Base-by-base conservation (phyloP, 2,888 invertebrate genomes). In the Chesias legatella region DNA sequence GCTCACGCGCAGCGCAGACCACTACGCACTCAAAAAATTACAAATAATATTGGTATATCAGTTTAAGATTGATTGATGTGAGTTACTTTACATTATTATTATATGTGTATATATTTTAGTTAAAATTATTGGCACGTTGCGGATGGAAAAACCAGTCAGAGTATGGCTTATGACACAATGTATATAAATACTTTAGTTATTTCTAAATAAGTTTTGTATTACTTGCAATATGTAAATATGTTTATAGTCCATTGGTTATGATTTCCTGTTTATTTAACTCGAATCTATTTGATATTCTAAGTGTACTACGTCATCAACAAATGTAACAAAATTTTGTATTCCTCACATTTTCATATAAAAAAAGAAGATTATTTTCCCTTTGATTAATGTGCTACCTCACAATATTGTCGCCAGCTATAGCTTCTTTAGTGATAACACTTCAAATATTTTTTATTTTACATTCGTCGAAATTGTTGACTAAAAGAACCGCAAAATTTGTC, bases 201-300 rank as follows among this genome's bases (percentile, higher is more conserved):
- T 29, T 22, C 21, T 23, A n/a, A 39, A 33, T 35, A 31, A 25
- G 10, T 39, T 32, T 28, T 40, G 41, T 43, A 32, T 23, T 26
- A 33, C 26, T 31, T 43, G 48, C 37, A 34, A n/a, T n/a, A n/a
- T n/a, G n/a, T 26, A 43, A 42, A 43, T 27, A 31, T 43, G 42
- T 41, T 53, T 59, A 59, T 59, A 56, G 49, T 53, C 53, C 43
- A 41, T 35, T 51, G 53, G 56, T 57, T 57, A 45, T 50, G 53
- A 48, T 56, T 67, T 69, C 68, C 70, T 67, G 68, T 67, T 69
- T 63, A 54, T 60, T 55, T 48, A 44, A 51, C 34, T 42, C 23
- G 3, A 29, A 36, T 36, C 29, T 23, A 33, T 30, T 31, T 37
- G 32, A 27, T 32, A 6, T 10, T 17, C 13, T 5, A 17, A 17